phyloP scores from a whole-genome alignment of 2,113 vertebrate genomes.

The Diadophis punctatus region DNA sequence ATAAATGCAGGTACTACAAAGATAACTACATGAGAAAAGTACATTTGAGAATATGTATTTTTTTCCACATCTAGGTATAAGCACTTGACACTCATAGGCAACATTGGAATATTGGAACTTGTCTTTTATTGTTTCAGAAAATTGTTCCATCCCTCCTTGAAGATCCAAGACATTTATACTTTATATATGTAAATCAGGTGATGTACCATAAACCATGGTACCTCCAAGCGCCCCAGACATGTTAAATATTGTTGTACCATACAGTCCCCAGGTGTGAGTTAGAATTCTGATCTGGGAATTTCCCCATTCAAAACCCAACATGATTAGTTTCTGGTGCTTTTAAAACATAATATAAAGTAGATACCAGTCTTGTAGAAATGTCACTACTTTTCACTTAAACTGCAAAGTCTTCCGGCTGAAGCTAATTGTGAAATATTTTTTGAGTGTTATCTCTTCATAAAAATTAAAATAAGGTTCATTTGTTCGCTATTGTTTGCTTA shows the following conservation, averaged over 20 bases:
- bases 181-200: not conserved
- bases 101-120: not conserved
- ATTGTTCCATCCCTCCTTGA: not conserved
- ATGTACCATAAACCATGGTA: not conserved
- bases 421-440: not conserved
- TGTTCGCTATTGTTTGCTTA: not conserved
- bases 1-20: not conserved
- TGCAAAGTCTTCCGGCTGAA: not conserved
- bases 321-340: not conserved
- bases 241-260: not conserved
- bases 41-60: not conserved
- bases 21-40: not conserved
- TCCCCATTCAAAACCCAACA: not conserved
- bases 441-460: not conserved
- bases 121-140: not conserved
- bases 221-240: not conserved
- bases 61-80: not conserved
- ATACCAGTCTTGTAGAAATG: not conserved
- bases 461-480: not conserved
- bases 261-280: not conserved
- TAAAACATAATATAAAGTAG: not conserved
- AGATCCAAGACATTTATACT: not conserved
- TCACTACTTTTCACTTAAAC: not conserved
- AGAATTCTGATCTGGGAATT: not conserved
- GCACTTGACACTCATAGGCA: not conserved